Conservation (phyloP, 2,797 vertebrate species). For the Microchirus variegatus region DNA sequence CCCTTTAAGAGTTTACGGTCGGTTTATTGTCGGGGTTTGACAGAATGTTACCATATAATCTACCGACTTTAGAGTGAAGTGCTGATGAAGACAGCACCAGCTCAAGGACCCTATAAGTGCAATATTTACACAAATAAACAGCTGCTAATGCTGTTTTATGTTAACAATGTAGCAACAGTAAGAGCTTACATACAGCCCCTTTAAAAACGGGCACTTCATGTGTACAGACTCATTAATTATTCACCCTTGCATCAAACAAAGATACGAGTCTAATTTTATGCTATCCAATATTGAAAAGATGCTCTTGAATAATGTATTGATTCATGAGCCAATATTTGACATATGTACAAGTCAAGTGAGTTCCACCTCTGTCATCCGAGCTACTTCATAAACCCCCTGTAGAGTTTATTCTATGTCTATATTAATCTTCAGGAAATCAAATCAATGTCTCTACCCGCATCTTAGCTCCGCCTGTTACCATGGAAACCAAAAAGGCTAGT, state of each 20-base stretch:
- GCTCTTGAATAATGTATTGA: slow-evolving; percentile 18
- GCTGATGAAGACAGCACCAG: too few relatives aligned
- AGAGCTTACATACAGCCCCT: too few relatives aligned
- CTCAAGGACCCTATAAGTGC: too few relatives aligned
- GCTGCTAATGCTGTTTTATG: too few relatives aligned
- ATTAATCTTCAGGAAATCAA: slow-evolving; percentile 71
- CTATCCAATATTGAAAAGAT: slow-evolving; percentile 23
- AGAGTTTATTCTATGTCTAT: slow-evolving; percentile 51
- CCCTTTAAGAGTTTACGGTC: too few relatives aligned
- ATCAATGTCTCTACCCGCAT: slow-evolving; percentile 56
- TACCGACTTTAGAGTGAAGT: too few relatives aligned
- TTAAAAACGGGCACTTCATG: not conserved
- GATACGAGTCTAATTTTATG: slow-evolving; percentile 10
- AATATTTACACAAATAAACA: too few relatives aligned
- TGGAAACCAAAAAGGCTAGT: slow-evolving; percentile 70
- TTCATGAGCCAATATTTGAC: slow-evolving; percentile 29
- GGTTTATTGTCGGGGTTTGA: too few relatives aligned
- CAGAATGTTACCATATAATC: too few relatives aligned
- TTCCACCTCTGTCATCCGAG: slow-evolving; percentile 13
- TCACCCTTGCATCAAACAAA: slow-evolving; percentile 1
- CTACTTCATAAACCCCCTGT: slow-evolving; percentile 10
- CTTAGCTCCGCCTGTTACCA: slow-evolving; percentile 67
- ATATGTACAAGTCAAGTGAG: slow-evolving; percentile 24
- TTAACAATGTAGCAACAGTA: too few relatives aligned
- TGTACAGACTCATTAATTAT: slow-evolving; percentile 5